These are phyloP conservation scores for Archips crataeganus DNA, from an alignment of 2,888 invertebrate genomes.

Conservation along the genomic window DNA sequence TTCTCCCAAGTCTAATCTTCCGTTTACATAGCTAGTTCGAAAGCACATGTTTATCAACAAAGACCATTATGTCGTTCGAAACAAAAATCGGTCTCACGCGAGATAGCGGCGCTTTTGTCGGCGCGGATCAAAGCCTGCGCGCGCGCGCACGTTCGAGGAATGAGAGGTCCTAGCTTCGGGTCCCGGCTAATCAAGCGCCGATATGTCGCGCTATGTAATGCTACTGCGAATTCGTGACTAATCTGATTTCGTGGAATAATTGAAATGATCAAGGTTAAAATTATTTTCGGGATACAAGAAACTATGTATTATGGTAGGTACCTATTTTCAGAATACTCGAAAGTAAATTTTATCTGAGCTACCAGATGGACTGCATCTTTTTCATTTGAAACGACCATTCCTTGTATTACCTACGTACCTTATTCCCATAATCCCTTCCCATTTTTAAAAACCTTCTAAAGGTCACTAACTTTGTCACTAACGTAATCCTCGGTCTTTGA, in stretches of 20 bases:
- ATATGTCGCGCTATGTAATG: conserved; percentile 61
- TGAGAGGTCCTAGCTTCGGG: conserved; percentile 72
- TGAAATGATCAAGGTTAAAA: conserved; percentile 8
- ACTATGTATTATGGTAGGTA: too few species aligned
- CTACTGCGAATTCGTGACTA: conserved; percentile 60
- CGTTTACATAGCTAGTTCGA: conserved; percentile 24
- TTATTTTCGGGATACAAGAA: not conserved
- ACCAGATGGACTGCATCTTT: not conserved
- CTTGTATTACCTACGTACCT: too few species aligned
- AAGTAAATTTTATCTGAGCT: not conserved
- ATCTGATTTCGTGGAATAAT: conserved; percentile 16
- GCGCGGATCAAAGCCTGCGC: conserved; percentile 68
- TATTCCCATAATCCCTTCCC: too few species aligned
- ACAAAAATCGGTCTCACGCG: conserved; percentile 76
- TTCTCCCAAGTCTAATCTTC: not conserved
- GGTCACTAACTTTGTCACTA: too few species aligned
- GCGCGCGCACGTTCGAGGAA: conserved; percentile 77
- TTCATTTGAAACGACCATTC: too few species aligned
- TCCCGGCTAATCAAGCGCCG: conserved; percentile 71
- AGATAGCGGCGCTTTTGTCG: conserved; percentile 83
- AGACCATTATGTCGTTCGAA: conserved; percentile 50
- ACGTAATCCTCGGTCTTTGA: too few species aligned
- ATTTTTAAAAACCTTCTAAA: too few species aligned
- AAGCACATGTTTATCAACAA: conserved; percentile 39
- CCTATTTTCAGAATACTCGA: not conserved